Evolutionary conservation across 2,888 invertebrate genomes (phyloP).

Genomic region (Diachrysia chrysitis): DNA sequence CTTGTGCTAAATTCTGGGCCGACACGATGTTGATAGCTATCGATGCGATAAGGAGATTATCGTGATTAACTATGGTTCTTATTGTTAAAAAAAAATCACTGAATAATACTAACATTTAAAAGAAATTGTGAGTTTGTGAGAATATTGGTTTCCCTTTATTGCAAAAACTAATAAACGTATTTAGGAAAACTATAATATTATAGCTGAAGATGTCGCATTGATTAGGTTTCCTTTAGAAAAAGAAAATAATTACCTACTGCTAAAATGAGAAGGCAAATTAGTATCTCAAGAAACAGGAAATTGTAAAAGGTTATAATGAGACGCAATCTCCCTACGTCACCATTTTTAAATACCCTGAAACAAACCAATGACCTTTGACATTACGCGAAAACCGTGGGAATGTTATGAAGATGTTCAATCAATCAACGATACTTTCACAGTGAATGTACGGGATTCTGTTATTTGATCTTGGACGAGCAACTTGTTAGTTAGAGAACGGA

Average conservation of each 20-base stretch:
- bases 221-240: too few relatives aligned
- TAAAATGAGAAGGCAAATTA: background rate
- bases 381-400: slow-evolving; percentile 38
- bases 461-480: slow-evolving; percentile 12
- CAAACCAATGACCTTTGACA: slow-evolving; percentile 16
- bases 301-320: background rate
- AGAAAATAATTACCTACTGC: background rate
- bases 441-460: slow-evolving; percentile 19
- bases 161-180: too few relatives aligned
- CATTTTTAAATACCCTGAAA: slow-evolving; percentile 8
- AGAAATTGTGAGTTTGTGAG: too few relatives aligned
- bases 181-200: too few relatives aligned
- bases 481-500: slow-evolving; percentile 5
- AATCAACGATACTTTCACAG: slow-evolving; percentile 48
- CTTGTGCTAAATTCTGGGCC: background rate
- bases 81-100: too few relatives aligned
- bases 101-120: too few relatives aligned
- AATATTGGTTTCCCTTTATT: too few relatives aligned
- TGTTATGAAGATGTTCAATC: slow-evolving; percentile 35
- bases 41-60: background rate
- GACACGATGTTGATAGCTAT: background rate
- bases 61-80: too few relatives aligned
- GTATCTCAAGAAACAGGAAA: background rate
- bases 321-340: background rate
- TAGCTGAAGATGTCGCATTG: too few relatives aligned